Conservation (phyloP, 2,888 invertebrate species). For the Crepidodera aurea region DNA sequence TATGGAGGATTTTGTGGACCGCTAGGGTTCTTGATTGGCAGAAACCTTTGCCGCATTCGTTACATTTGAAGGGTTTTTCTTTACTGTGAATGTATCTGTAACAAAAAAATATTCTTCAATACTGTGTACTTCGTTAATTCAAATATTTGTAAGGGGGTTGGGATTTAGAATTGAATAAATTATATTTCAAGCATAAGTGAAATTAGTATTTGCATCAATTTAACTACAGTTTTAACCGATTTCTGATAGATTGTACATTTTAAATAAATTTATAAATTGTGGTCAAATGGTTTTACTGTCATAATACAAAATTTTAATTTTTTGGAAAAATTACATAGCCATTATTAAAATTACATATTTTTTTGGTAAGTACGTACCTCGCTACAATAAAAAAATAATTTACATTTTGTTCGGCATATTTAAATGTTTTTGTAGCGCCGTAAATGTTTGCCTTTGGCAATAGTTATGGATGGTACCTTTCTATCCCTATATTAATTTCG, state of each 20-base stretch:
- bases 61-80: constrained; percentile 98
- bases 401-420: not conserved
- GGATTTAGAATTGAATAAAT: too few relatives aligned
- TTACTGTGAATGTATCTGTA: constrained; percentile 96
- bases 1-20: constrained; percentile 92
- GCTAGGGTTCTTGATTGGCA: constrained; percentile 96
- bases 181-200: too few relatives aligned
- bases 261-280: too few relatives aligned
- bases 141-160: too few relatives aligned
- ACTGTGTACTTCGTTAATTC: not conserved
- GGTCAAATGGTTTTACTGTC: too few relatives aligned
- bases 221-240: too few relatives aligned
- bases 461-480: not conserved
- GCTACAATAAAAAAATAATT: not conserved
- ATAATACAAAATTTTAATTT: not conserved
- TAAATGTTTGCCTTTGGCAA: not conserved
- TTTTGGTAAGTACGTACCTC: too few relatives aligned
- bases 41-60: constrained; percentile 97
- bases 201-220: too few relatives aligned
- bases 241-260: too few relatives aligned
- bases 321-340: not conserved
- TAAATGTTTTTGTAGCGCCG: not conserved
- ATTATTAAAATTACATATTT: too few relatives aligned
- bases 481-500: not conserved
- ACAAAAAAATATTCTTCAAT: constrained; percentile 45